Evolutionary conservation across 2,888 invertebrate species (phyloP).

Genomic region (Euplexia lucipara): DNA sequence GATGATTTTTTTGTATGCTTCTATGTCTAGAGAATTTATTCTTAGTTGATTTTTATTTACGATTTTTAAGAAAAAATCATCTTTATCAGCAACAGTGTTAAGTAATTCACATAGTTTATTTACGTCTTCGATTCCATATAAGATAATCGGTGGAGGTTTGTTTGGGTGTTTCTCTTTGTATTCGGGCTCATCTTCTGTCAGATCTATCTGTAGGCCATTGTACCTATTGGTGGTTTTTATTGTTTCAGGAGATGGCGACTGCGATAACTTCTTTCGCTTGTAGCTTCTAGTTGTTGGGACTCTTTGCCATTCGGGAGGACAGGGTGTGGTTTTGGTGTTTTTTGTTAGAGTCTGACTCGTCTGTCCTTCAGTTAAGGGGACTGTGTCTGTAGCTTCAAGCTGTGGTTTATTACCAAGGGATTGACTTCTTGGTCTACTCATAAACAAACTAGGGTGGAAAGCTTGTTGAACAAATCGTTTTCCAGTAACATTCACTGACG

Average conservation of each 20-base stretch:
- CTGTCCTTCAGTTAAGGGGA: background rate
- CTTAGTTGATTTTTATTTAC: slow-evolving; percentile 17
- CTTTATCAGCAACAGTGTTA: slow-evolving; percentile 3
- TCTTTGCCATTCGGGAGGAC: slow-evolving; percentile 18
- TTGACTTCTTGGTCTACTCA: background rate
- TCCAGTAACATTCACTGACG: slow-evolving; percentile 1
- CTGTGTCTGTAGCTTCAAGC: background rate
- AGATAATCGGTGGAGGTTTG: slow-evolving; percentile 2
- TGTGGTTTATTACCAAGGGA: background rate
- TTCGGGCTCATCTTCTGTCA: slow-evolving; percentile 6
- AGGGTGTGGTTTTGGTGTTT: background rate
- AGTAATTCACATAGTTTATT: slow-evolving; percentile 13
- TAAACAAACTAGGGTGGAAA: background rate
- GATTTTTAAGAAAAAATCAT: background rate
- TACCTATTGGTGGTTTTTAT: slow-evolving; percentile 1
- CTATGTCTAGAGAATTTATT: background rate
- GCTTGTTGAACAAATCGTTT: slow-evolving; percentile 1
- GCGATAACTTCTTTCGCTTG: slow-evolving; percentile 7
- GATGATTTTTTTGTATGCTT: slow-evolving; percentile 12
- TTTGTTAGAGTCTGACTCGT: background rate
- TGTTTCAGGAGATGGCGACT: slow-evolving; percentile 4
- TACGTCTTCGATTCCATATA: slow-evolving; percentile 11
- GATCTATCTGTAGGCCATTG: no score
- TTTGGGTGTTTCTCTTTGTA: background rate
- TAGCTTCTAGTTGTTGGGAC: background rate